A percentile compares a stretch with the other conserved stretches of the same genome.
These are phyloP conservation scores for Platichthys flesus DNA, from an alignment of 2,113 vertebrate species.

Conservation along the genomic window DNA sequence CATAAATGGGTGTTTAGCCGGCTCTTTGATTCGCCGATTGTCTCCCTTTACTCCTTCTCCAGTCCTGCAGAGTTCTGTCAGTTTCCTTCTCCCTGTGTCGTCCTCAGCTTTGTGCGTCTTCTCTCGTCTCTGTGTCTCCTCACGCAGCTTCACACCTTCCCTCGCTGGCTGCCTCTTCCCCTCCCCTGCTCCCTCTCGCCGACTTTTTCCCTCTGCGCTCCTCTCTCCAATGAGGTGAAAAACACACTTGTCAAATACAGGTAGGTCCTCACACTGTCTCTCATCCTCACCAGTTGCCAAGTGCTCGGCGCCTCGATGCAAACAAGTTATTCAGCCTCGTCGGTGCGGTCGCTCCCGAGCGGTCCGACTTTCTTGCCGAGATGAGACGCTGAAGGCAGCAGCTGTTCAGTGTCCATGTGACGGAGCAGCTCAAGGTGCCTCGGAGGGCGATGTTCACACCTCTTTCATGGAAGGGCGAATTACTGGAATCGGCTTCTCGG, in stretches of 20 bases:
- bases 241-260: constrained; percentile 77
- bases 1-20: constrained; percentile 15
- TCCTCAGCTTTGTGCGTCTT: constrained; percentile 16
- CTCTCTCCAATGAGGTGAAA: constrained; percentile 80
- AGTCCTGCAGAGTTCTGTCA: constrained; percentile 30
- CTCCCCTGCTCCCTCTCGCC: constrained; percentile 55
- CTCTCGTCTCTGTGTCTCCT: constrained; percentile 8
- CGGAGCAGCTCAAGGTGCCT: constrained; percentile 22
- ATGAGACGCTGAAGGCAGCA: constrained; percentile 44
- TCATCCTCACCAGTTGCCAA: constrained; percentile 76
- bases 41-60: constrained; percentile 26
- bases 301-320: constrained; percentile 51
- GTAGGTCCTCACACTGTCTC: constrained; percentile 65
- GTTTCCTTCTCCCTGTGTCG: constrained; percentile 30
- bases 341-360: neutral
- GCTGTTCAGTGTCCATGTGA: constrained; percentile 59
- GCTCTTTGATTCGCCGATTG: constrained; percentile 27
- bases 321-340: constrained; percentile 49
- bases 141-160: constrained; percentile 62
- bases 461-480: constrained; percentile 38
- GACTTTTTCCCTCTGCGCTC: constrained; percentile 51
- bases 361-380: constrained; percentile 23
- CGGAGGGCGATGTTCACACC: constrained; percentile 21
- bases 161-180: constrained; percentile 51
- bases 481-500: constrained; percentile 32